Percentiles rank a stretch among this genome's conserved stretches.
These are phyloP conservation scores for Mesorhabditis belari DNA, from an alignment of 2,888 invertebrate species.

Conservation along the genomic window DNA sequence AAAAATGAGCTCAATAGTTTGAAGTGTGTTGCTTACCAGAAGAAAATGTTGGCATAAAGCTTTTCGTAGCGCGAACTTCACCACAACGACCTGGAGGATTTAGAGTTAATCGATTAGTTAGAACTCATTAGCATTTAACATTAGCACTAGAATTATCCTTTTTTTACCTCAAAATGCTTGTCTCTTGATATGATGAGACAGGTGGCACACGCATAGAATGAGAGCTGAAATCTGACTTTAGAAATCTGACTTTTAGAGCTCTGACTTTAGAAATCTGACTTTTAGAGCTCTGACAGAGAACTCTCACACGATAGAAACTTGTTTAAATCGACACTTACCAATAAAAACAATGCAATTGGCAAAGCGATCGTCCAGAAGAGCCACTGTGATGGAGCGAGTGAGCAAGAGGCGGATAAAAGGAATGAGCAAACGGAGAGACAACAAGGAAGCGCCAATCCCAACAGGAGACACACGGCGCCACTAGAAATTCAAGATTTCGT, in stretches of 20 bases:
- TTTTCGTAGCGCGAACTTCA: conserved; percentile 34
- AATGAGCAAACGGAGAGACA: conserved; percentile 32
- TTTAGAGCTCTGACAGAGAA: neutral
- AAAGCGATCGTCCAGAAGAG: conserved; percentile 43
- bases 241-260: too few relatives aligned
- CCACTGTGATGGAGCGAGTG: conserved; percentile 24
- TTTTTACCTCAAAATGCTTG: conserved; percentile 42
- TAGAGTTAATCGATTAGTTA: neutral
- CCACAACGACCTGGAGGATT: conserved; percentile 28
- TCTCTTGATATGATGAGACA: conserved; percentile 38
- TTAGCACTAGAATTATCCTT: neutral
- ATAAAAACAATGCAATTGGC: conserved; percentile 38
- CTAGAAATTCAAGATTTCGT: conserved; percentile 10
- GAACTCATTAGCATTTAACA: neutral
- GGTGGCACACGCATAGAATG: conserved; percentile 47
- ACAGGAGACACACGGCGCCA: conserved; percentile 24
- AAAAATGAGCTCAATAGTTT: neutral
- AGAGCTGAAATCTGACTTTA: conserved; percentile 27
- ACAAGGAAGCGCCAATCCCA: conserved; percentile 40
- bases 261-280: too few relatives aligned
- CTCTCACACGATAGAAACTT: neutral
- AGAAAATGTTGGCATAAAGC: conserved; percentile 36
- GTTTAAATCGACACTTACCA: conserved; percentile 15
- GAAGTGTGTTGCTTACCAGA: conserved; percentile 20
- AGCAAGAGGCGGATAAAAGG: conserved; percentile 30